These are phyloP conservation scores for Poeciliopsis occidentalis DNA, from an alignment of 2,113 vertebrate genomes.

Conservation along the genomic window DNA sequence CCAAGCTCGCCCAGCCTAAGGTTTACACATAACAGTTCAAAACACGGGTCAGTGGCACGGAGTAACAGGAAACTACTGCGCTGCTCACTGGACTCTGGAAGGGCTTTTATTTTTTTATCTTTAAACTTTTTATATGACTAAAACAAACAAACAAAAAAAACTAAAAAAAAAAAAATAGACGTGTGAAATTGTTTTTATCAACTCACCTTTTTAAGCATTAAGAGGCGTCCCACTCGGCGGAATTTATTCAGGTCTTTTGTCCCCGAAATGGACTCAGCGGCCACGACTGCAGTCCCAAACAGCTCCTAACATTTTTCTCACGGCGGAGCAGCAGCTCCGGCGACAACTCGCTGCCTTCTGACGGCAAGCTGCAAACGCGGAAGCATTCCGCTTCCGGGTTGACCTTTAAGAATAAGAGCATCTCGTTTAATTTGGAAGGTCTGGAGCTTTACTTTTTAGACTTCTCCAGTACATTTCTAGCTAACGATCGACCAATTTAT, in stretches of 20 bases:
- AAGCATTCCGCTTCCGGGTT: rapidly evolving
- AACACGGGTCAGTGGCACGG: constrained; percentile 1
- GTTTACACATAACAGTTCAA: neutral
- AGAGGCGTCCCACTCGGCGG: neutral
- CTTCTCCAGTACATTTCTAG: no score
- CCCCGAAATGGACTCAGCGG: neutral
- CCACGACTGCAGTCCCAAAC: constrained; percentile 18
- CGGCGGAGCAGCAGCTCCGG: constrained; percentile 8
- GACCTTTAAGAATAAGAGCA: constrained; percentile 9
- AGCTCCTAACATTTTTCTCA: constrained; percentile 53
- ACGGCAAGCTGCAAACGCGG: rapidly evolving
- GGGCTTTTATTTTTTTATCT: neutral
- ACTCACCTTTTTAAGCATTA: neutral
- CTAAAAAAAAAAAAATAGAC: no score
- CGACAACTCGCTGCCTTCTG: neutral
- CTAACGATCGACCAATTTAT: neutral
- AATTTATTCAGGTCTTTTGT: neutral
- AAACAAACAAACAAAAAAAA: neutral
- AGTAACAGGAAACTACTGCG: neutral
- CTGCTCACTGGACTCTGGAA: neutral
- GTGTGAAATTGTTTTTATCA: neutral
- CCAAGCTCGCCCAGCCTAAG: neutral
- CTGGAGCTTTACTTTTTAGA: neutral
- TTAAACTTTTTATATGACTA: neutral
- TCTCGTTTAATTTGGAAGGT: constrained; percentile 11